A percentile compares a stretch with the other conserved stretches of the same genome.
These are phyloP conservation scores for Myiozetetes cayanensis DNA, from an alignment of 2,113 vertebrate species.

Conservation along the genomic window DNA sequence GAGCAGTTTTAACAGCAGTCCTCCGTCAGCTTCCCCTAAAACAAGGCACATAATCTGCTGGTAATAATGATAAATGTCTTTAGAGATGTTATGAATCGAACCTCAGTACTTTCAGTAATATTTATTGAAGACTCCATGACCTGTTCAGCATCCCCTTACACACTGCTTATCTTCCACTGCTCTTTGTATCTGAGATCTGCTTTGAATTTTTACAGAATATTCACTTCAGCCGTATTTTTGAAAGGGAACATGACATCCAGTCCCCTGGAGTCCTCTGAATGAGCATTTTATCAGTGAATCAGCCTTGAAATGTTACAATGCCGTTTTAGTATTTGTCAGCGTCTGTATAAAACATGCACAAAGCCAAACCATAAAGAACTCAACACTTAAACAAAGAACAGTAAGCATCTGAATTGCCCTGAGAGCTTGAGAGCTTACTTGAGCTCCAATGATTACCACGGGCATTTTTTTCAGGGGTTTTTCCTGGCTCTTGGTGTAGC, in stretches of 20 bases:
- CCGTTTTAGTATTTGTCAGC: neutral
- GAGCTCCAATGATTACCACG: neutral
- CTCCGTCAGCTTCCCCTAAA: conserved; percentile 45
- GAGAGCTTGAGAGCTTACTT: neutral
- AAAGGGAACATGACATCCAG: conserved; percentile 34
- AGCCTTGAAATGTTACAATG: neutral
- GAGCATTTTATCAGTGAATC: conserved; percentile 39
- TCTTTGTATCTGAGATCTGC: conserved; percentile 35
- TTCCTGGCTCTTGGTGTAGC: neutral
- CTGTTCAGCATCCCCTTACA: conserved; percentile 9
- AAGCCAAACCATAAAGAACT: conserved; percentile 37
- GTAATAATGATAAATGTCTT: conserved; percentile 49
- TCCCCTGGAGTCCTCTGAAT: neutral
- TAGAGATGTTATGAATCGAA: conserved; percentile 42
- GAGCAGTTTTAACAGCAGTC: conserved; percentile 28
- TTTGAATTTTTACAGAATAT: conserved; percentile 48
- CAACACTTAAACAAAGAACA: conserved; percentile 1
- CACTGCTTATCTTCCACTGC: conserved; percentile 7
- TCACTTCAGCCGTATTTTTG: conserved; percentile 15
- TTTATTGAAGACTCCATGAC: conserved; percentile 18
- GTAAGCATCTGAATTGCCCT: neutral
- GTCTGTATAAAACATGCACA: neutral
- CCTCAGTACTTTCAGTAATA: neutral
- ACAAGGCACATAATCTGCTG: conserved; percentile 34
- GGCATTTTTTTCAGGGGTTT: neutral